phyloP scores from a whole-genome alignment of 2,113 vertebrate genomes.

The Gymnorhina tibicen region DNA sequence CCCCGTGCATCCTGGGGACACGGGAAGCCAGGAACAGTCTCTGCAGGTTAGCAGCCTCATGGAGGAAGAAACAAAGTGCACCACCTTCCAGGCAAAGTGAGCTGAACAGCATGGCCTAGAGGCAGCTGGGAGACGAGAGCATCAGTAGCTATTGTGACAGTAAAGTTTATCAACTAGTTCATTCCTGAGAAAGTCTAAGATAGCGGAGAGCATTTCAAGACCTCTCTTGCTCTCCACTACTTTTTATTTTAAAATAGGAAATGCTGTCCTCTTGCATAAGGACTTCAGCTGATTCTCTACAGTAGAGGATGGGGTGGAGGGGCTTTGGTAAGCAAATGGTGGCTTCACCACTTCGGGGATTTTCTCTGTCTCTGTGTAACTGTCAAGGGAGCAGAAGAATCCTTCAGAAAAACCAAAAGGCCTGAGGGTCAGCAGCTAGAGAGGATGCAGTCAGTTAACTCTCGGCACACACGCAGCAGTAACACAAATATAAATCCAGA shows the following conservation, averaged over 20 bases:
- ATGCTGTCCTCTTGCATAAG: not conserved
- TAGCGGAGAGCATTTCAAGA: not conserved
- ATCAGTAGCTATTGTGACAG: not conserved
- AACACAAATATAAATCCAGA: not conserved
- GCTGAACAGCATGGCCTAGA: not conserved
- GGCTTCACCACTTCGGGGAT: not conserved
- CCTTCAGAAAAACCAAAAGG: not conserved
- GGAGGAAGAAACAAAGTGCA: not conserved
- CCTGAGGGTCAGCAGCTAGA: not conserved
- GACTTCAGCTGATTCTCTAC: not conserved
- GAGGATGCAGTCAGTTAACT: not conserved
- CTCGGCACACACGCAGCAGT: not conserved
- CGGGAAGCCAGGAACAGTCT: not conserved
- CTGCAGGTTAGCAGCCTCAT: not conserved
- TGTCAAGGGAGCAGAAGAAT: not conserved
- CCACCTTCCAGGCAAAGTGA: not conserved
- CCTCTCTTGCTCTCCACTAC: not conserved
- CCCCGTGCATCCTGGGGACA: accelerated
- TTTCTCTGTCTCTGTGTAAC: not conserved
- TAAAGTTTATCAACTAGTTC: not conserved
- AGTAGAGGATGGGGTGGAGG: not conserved
- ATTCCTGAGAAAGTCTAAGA: not conserved
- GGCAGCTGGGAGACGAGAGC: not conserved
- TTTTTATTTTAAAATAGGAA: not conserved
- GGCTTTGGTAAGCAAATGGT: not conserved